Percentiles rank a stretch among this genome's conserved stretches.
phyloP scores from a whole-genome alignment of 2,113 vertebrate species.

The Spermophilus dauricus region DNA sequence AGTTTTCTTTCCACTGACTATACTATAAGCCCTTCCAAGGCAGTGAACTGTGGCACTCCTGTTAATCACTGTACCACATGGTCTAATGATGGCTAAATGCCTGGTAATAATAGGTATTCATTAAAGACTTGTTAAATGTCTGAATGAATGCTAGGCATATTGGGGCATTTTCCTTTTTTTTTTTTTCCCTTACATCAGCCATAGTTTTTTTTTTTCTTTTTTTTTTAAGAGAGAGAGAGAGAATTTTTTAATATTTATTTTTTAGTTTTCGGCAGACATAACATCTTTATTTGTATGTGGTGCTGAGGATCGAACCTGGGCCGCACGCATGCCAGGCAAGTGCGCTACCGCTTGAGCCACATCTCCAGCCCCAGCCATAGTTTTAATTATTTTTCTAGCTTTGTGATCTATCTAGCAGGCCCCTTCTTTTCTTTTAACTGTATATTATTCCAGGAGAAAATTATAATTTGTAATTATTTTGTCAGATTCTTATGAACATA shows the following conservation, averaged over 20 bases:
- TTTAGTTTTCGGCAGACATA: too few species aligned
- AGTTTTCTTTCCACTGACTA: background rate
- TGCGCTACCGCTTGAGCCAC: too few species aligned
- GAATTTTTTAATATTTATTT: too few species aligned
- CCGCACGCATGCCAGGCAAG: too few species aligned
- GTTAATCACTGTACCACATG: background rate
- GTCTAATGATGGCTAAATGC: background rate
- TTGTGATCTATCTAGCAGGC: background rate
- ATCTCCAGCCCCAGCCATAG: too few species aligned
- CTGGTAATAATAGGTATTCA: background rate
- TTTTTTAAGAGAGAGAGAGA: too few species aligned
- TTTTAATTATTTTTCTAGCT: background rate
- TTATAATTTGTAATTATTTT: constrained; percentile 18
- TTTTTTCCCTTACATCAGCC: background rate
- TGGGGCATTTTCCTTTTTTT: background rate
- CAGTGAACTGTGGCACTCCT: background rate
- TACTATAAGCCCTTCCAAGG: background rate
- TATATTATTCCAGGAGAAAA: constrained; percentile 9
- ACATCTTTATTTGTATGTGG: too few species aligned
- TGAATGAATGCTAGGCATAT: background rate
- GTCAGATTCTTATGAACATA: background rate
- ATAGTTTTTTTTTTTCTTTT: background rate
- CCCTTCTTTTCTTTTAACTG: background rate
- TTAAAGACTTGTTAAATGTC: too few species aligned
- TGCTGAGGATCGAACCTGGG: too few species aligned